Base-by-base conservation (phyloP, 2,888 invertebrate genomes). In the Dryocosmus kuriphilus region DNA sequence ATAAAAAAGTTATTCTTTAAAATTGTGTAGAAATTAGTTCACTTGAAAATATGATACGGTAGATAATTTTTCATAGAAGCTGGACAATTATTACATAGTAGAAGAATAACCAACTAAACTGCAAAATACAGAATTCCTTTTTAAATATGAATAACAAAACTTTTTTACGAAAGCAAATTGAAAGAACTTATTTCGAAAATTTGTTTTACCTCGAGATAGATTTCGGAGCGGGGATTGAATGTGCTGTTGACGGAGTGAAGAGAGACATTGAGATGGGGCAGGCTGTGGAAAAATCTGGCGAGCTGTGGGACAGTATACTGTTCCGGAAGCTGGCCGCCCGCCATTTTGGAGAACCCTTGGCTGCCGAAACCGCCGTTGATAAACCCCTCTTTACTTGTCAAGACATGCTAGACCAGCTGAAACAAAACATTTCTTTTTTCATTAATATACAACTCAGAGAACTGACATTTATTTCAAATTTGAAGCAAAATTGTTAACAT, bases 231-330 rank as follows among this genome's bases (percentile, higher is more conserved):
- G 71, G 97, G 98, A 89, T 97, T 96, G 93, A 98, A 98, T 83
- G 97, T 97, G 90, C 95, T 96, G 92, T 98, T 98, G 92, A 98
- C 97, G 87, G 95, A 94, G 91, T 97, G 96, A 89, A 98, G 95
- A 87, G 96, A 96, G 89, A 98, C 96, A 92, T 98, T 98, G 91
- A 98, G 94, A 93, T 98, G 98, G 82, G 98, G 98, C 93, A 98
- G 94, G 88, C 95, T 94, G 92, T 98, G 98, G 92, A 98, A 95
- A 92, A 97, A 94, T 92, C 95, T 94, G 90, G 97, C 97, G 92
- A 98, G 94, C 90, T 95, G 94, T 92, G 97, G 96, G 93, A 96
- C 95, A 93, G 94, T 94, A 93, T 97, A 97, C 89, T 94, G 94
- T 93, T 96, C 96, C 86, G 90, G 88, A 87, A 89, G 87, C 83